Base-by-base conservation (phyloP, 2,888 invertebrate genomes). In the Troides aeacus region DNA sequence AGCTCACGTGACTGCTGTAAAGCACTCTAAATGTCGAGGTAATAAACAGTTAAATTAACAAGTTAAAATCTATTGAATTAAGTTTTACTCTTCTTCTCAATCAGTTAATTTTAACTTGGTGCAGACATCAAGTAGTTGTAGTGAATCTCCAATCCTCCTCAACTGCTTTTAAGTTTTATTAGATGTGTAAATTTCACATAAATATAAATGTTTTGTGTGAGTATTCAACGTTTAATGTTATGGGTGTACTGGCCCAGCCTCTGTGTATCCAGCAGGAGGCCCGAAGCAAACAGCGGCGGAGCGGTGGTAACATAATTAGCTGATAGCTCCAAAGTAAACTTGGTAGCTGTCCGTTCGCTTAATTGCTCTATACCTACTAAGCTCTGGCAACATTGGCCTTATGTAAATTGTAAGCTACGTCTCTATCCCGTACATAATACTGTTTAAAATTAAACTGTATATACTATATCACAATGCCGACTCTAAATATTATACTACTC, bases 291-390 rank as follows among this genome's bases (percentile, higher is more conserved):
- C 36, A 24, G 64, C 56, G 30, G 36, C 64, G 56, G 36, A 36
- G 36, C 21, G 42, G 46, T 23, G 59, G 65, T 46, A 58, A 59
- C 59, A 18, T 65, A 65, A 65, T 65, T 46, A 65, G 59, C 59
- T 65, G 46, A 65, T 59, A 65, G 50, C 46, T 59, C 59, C 30
- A 30, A 18, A 42, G 59, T n/a, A 46, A 46, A 59, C n/a, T 21
- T 21, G n/a, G 30, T 36, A 36, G 39, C 56, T 39, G 56, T 21
- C 64, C 64, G 56, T 53, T 21, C 21, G 21, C n/a, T 58, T 23
- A n/a, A 53, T 53, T 53, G 53, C 18, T 53, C 7, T 8, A n/a
- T 53, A 53, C 53, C 53, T 53, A 53, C 53, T 18, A n/a, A 6
- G n/a, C 6, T 53, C 53, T 53, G 53, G n/a, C n/a, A n/a, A 53